Percentiles rank a stretch among this genome's conserved stretches.
These are phyloP conservation scores for Ophioderma brevispina DNA, from an alignment of 35 echinoderm and acorn worm genomes.

Conservation along the genomic window DNA sequence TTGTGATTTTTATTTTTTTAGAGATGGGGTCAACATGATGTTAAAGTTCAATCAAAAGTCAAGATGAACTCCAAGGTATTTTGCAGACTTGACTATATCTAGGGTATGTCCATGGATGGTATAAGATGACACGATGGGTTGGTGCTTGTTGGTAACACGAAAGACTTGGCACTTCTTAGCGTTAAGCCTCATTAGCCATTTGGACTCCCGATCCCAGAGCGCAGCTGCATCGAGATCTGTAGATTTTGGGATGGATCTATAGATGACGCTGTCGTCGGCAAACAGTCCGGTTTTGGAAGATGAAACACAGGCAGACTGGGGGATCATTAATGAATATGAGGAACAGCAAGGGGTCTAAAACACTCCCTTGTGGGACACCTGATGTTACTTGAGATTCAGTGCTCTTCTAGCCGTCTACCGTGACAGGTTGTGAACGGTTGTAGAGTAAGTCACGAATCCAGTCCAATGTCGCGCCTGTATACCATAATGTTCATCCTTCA, in stretches of 20 bases:
- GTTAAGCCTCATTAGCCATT: too few species aligned
- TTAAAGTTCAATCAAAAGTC: neutral
- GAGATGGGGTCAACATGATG: neutral
- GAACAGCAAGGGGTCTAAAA: conserved; percentile 12
- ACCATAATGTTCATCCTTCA: neutral
- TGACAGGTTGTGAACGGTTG: neutral
- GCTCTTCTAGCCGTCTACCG: conserved; percentile 1
- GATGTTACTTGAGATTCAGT: conserved; percentile 19
- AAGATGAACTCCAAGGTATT: neutral
- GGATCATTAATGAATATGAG: conserved; percentile 28
- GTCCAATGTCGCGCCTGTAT: neutral
- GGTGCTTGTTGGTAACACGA: neutral
- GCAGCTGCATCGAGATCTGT: neutral
- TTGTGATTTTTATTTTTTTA: neutral
- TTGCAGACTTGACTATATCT: neutral
- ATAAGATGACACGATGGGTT: neutral
- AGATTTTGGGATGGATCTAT: neutral
- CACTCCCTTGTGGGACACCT: conserved; percentile 17
- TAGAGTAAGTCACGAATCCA: conserved; percentile 1
- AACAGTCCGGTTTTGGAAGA: neutral
- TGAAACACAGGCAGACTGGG: conserved; percentile 3
- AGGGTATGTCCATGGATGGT: neutral
- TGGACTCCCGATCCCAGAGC: neutral
- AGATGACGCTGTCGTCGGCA: neutral
- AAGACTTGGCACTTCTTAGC: too few species aligned